Evolutionary conservation across 2,888 invertebrate genomes (phyloP).

Genomic region (Drosophila mimetica): DNA sequence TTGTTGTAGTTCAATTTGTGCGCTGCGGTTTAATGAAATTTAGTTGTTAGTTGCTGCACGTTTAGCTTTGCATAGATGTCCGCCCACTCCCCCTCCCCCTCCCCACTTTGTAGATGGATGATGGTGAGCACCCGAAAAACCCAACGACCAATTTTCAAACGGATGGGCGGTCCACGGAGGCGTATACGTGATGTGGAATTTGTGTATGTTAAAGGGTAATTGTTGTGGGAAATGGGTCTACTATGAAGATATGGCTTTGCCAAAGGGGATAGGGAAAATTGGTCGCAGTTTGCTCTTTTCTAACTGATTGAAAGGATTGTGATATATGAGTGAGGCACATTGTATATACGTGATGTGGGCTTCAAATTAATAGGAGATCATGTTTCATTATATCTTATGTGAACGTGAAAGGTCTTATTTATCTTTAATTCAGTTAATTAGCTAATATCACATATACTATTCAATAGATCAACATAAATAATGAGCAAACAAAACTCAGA

Average conservation of each 20-base stretch:
- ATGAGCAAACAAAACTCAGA: neutral
- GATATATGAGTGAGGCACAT: slow-evolving; percentile 27
- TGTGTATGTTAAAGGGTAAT: slow-evolving; percentile 50
- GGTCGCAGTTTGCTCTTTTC: slow-evolving; percentile 25
- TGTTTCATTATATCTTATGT: neutral
- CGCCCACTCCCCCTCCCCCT: neutral
- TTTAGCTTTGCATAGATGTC: slow-evolving; percentile 66
- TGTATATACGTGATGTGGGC: slow-evolving; percentile 20
- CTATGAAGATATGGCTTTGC: slow-evolving; percentile 8
- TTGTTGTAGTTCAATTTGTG: slow-evolving; percentile 77
- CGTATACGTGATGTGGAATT: slow-evolving; percentile 52
- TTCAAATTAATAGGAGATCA: neutral
- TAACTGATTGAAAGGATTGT: slow-evolving; percentile 45
- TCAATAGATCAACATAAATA: neutral
- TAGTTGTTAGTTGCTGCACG: slow-evolving; percentile 79
- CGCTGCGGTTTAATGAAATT: slow-evolving; percentile 76
- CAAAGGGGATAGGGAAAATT: slow-evolving; percentile 3
- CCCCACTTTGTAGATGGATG: neutral
- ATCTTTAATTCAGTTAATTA: neutral
- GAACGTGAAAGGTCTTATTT: too few species aligned
- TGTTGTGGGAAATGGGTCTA: slow-evolving; percentile 49
- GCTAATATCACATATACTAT: neutral
- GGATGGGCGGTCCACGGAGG: slow-evolving; percentile 24
- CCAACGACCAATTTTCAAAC: slow-evolving; percentile 31
- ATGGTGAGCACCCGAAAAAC: slow-evolving; percentile 17